Conservation (phyloP, 1,140 invertebrate genomes). For the Parasteatoda tepidariorum region DNA sequence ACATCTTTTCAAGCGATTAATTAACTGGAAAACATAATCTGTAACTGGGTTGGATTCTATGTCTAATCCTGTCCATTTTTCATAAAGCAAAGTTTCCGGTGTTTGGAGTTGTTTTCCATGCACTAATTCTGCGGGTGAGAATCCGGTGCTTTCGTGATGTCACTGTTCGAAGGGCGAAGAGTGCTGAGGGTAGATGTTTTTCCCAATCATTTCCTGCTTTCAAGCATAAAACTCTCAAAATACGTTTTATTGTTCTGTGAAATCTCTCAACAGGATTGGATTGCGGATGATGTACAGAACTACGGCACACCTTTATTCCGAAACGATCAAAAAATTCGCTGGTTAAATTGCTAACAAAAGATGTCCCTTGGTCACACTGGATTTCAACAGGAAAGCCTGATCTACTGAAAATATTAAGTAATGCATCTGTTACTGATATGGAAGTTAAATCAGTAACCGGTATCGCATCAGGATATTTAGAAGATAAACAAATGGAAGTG, state of each 20-base stretch:
- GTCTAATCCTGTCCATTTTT: no score
- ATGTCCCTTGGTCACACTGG: not conserved
- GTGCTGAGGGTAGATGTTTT: no score
- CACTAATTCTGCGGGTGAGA: no score
- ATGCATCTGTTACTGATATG: not conserved
- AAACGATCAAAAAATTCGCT: not conserved
- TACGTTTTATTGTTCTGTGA: not conserved
- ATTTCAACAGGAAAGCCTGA: not conserved
- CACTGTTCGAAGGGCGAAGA: no score
- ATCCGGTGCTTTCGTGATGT: no score
- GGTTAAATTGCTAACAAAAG: not conserved
- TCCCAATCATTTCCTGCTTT: no score
- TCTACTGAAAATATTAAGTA: not conserved
- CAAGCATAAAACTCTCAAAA: not conserved
- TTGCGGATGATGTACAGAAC: not conserved
- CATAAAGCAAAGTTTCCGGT: no score
- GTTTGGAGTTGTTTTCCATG: no score
- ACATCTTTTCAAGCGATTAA: no score
- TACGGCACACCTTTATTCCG: not conserved
- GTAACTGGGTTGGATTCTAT: no score
- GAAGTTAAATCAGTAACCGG: not conserved
- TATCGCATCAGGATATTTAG: slow-evolving; percentile 8
- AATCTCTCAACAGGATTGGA: not conserved
- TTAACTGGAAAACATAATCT: no score
- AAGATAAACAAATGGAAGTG: not conserved